These are phyloP conservation scores for Arctocebus calabarensis DNA, from an alignment of 2,797 vertebrate species.

Conservation along the genomic window DNA sequence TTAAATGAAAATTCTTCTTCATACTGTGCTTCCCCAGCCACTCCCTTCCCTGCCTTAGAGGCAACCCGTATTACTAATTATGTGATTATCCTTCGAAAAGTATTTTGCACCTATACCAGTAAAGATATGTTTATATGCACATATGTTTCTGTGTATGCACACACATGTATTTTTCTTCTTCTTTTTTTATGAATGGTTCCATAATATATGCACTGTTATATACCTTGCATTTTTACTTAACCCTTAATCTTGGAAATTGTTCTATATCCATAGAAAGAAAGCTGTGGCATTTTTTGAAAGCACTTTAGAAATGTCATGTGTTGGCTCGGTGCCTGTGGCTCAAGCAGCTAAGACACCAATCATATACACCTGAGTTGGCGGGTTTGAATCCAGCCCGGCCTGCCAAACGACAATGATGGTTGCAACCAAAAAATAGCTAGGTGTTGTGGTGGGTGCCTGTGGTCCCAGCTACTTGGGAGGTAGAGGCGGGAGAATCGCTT, in stretches of 20 bases:
- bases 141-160: not conserved
- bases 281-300: conserved; percentile 37
- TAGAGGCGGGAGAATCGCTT: not conserved
- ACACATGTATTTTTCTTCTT: not conserved
- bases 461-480: not conserved
- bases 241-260: conserved; percentile 40
- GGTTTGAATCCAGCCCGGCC: too few species aligned
- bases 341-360: too few species aligned
- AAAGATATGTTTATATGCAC: not conserved
- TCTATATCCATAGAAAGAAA: not conserved
- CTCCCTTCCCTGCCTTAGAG: conserved; percentile 3
- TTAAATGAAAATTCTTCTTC: conserved; percentile 58
- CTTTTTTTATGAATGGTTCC: not conserved
- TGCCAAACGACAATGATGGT: too few species aligned
- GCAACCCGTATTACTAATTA: conserved; percentile 40
- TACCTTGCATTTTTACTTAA: not conserved
- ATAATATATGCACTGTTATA: conserved; percentile 27
- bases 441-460: not conserved
- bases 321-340: too few species aligned
- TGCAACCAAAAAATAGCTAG: too few species aligned
- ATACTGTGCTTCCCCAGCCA: not conserved
- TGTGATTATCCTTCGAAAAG: conserved; percentile 3
- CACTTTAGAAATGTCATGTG: conserved; percentile 5
- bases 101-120: not conserved
- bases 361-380: too few species aligned